Evolutionary conservation across 2,888 invertebrate genomes (phyloP).

Genomic region (Scaptomyza tumidula): DNA sequence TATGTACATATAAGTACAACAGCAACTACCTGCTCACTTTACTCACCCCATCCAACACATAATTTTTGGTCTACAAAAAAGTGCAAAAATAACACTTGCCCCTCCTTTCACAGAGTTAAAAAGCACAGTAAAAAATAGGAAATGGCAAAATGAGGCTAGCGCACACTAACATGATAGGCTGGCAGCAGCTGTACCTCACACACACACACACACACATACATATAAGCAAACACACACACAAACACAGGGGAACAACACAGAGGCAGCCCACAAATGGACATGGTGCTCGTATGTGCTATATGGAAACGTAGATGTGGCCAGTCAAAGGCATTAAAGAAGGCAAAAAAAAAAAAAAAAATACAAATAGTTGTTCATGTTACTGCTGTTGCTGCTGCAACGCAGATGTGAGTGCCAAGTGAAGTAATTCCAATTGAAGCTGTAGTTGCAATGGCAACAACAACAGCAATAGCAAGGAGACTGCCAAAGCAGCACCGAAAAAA

Average conservation of each 20-base stretch:
- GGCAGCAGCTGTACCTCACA: conserved; percentile 43
- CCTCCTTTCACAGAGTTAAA: conserved; percentile 28
- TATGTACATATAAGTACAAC: neutral
- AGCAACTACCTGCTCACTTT: conserved; percentile 9
- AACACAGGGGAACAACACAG: conserved; percentile 22
- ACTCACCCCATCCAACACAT: conserved; percentile 32
- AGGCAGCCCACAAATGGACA: conserved; percentile 54
- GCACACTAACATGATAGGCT: conserved; percentile 80
- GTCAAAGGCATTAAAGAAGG: conserved; percentile 64
- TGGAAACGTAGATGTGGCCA: conserved; percentile 53
- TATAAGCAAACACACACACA: conserved; percentile 11
- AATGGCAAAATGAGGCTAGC: conserved; percentile 50
- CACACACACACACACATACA: conserved; percentile 17
- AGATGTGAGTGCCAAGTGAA: conserved; percentile 78
- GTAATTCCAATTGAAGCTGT: conserved; percentile 77
- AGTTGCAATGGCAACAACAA: conserved; percentile 58
- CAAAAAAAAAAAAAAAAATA: conserved; percentile 8
- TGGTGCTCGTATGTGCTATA: conserved; percentile 40
- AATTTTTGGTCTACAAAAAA: conserved; percentile 60
- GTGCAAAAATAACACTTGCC: conserved; percentile 49
- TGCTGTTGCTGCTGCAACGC: conserved; percentile 51
- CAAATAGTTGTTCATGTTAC: conserved; percentile 47
- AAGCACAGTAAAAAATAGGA: conserved; percentile 30
- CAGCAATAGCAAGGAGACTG: conserved; percentile 47
- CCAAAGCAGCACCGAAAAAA: conserved; percentile 55